A percentile compares a stretch with the other conserved stretches of the same genome.
Conservation (phyloP, 2,797 vertebrate species). For the Eutrigla gurnardus region DNA sequence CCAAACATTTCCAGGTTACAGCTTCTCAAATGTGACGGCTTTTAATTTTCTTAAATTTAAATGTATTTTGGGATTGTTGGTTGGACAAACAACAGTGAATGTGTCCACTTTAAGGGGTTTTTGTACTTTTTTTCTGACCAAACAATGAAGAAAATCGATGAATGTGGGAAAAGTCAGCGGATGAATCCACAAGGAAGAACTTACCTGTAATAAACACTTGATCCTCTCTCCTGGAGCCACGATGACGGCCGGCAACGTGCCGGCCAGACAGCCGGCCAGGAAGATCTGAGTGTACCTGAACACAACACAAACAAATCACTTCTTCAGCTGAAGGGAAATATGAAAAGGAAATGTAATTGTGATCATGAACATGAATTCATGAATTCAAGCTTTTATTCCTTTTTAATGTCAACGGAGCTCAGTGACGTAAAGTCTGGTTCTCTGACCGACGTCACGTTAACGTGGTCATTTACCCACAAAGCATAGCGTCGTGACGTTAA, state of each 20-base stretch:
- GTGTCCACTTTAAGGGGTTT: background rate
- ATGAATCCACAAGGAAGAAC: background rate
- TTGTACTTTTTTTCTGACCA: background rate
- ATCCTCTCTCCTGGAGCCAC: constrained; percentile 86
- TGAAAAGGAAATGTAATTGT: too few relatives aligned
- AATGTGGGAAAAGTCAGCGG: background rate
- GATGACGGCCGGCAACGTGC: constrained; percentile 82
- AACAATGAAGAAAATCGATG: background rate
- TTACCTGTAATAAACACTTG: constrained; percentile 87
- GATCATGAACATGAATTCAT: too few relatives aligned
- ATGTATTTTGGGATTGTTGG: background rate
- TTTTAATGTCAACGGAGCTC: too few relatives aligned
- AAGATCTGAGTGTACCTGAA: constrained; percentile 79
- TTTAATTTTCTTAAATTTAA: background rate
- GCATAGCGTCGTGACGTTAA: too few relatives aligned
- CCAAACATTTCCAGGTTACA: background rate
- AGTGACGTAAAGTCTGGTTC: too few relatives aligned
- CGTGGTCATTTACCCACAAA: too few relatives aligned
- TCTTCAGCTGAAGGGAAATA: background rate
- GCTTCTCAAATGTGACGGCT: background rate
- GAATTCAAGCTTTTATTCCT: too few relatives aligned
- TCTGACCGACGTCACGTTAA: too few relatives aligned
- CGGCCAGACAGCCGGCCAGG: constrained; percentile 83
- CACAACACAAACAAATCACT: background rate
- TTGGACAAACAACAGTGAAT: background rate